Evolutionary conservation across 1,140 invertebrate species (phyloP).

Genomic region (Carposina sasakii): DNA sequence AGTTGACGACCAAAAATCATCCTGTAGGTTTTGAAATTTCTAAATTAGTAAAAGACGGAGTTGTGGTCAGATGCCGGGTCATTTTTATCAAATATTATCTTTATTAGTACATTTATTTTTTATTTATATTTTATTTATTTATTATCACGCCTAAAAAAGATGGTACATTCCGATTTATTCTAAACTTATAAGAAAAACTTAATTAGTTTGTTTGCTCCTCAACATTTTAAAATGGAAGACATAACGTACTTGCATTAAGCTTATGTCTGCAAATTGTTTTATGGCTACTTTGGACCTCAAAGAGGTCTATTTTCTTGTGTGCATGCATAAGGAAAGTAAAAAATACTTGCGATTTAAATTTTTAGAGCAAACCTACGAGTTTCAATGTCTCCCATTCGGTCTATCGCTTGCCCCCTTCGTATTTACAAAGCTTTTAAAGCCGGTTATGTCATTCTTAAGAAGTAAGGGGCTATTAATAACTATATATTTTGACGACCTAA

Average conservation of each 20-base stretch:
- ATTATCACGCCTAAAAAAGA: conserved; percentile 11
- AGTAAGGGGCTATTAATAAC: neutral
- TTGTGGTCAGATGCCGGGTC: conserved; percentile 1
- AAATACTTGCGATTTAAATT: conserved; percentile 11
- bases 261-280: neutral
- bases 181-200: conserved; percentile 9
- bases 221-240: conserved; percentile 15
- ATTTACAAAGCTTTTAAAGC: conserved; percentile 11
- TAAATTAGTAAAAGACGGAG: neutral
- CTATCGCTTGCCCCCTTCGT: conserved; percentile 4
- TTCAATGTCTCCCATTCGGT: conserved; percentile 7
- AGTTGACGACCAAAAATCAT: no score
- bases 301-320: conserved; percentile 10
- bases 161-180: conserved; percentile 7
- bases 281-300: conserved; percentile 5
- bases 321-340: neutral
- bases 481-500: conserved; percentile 12
- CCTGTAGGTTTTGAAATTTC: neutral
- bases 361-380: conserved; percentile 1
- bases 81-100: conserved; percentile 9
- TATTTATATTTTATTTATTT: conserved; percentile 7
- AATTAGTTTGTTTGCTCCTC: conserved; percentile 8
- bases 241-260: conserved; percentile 8
- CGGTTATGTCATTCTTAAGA: conserved; percentile 2
- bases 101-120: neutral